Conservation (phyloP, 2,888 invertebrate genomes). For the Apodemia duryi region DNA sequence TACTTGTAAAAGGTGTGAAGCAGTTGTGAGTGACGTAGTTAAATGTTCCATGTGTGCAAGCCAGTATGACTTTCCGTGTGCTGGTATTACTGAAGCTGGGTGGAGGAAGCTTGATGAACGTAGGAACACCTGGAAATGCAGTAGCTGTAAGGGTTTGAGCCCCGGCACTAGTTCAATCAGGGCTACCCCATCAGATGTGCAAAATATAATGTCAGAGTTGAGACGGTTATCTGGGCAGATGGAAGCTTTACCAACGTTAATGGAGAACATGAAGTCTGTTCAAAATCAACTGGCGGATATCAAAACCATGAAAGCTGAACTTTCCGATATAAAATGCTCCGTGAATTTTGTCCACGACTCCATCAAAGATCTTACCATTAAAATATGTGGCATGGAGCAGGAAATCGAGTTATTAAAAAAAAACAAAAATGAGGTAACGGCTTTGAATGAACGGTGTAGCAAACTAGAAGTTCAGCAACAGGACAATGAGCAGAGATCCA, state of each 20-base stretch:
- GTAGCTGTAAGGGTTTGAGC: constrained; percentile 17
- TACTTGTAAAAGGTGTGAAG: constrained; percentile 18
- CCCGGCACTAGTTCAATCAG: not conserved
- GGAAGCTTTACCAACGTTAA: constrained; percentile 19
- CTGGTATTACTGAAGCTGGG: constrained; percentile 22
- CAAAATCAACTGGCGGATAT: constrained; percentile 17
- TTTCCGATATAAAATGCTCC: constrained; percentile 16
- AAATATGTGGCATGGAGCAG: constrained; percentile 8
- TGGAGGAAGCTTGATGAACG: constrained; percentile 23
- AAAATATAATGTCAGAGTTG: constrained; percentile 18
- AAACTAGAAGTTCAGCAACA: constrained; percentile 3
- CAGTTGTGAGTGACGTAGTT: constrained; percentile 17
- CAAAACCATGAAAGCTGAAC: constrained; percentile 17
- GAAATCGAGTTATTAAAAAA: constrained; percentile 17
- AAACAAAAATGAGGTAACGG: constrained; percentile 15
- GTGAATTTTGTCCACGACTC: constrained; percentile 12
- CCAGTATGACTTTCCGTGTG: constrained; percentile 23
- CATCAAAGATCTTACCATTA: not conserved
- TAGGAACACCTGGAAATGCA: constrained; percentile 21
- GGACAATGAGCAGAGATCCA: constrained; percentile 21
- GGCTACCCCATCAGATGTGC: not conserved
- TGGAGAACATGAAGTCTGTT: constrained; percentile 19
- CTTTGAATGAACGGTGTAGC: constrained; percentile 13
- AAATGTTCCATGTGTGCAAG: constrained; percentile 17
- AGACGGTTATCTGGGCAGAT: constrained; percentile 13